Base-by-base conservation (phyloP, 2,888 invertebrate genomes). In the Lymantria monacha region DNA sequence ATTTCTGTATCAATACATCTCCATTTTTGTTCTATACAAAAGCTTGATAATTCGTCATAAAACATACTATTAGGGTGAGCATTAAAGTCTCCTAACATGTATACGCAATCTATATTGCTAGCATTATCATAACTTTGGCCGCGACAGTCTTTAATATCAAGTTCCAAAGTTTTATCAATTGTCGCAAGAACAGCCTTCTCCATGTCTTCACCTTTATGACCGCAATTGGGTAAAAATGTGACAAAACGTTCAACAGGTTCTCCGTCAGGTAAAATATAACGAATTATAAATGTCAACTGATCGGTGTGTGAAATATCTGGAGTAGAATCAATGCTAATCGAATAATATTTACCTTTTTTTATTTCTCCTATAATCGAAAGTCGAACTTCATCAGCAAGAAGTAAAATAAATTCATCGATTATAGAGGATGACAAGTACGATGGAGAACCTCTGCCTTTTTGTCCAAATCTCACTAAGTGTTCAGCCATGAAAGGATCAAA, bases 111-210 rank as follows among this genome's bases (percentile, higher is more conserved):
- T n/a, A n/a, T n/a, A n/a, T 46, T 46, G 1, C 13, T 10, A 3
- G 44, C 44, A 44, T 44, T 44, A 15, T 44, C 44, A 13, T 44
- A 44, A 11, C 11, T 15, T n/a, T 47, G 47, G 0, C 47, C 47
- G 8, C 47, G 14, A 13, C 33, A 42, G 9, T 47, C 31, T 36
- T 14, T 31, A 22, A 47, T 47, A 10, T 12, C 45, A 38, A 30
- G 7, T 42, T 22, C 7, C 30, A 42, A 42, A 22, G 22, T 22
- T 22, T 7, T 9, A 12, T n/a, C 31, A 12, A 43, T 22, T 11
- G n/a, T 31, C 30, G 22, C 7, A 5, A 13, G 9, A 30, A 45
- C n/a, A 11, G 22, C 22, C 22, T 22, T 22, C 22, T 22, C 22
- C 22, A 22, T 22, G 22, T 22, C 22, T 22, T 22, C 22, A 22